Conservation (phyloP, 2,888 invertebrate genomes). For the Aradus depressus region DNA sequence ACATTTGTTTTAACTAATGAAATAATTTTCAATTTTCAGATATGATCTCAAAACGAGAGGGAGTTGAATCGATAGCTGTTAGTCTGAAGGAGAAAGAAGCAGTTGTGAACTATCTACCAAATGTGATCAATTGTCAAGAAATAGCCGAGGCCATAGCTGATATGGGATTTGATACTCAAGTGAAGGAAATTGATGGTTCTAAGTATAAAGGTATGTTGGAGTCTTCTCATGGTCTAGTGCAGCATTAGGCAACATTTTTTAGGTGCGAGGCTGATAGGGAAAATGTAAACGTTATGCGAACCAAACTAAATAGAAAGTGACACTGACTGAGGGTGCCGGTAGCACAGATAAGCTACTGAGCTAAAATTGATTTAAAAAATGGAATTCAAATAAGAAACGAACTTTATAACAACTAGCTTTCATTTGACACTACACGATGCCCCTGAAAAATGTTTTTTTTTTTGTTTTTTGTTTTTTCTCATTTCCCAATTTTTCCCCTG, state of each 20-base stretch:
- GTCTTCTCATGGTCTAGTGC: neutral
- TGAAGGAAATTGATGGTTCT: slow-evolving; percentile 32
- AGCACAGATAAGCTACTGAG: too few relatives aligned
- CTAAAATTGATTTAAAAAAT: too few relatives aligned
- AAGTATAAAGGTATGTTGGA: slow-evolving; percentile 4
- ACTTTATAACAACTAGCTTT: too few relatives aligned
- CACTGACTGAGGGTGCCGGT: too few relatives aligned
- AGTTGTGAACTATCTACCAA: slow-evolving; percentile 46
- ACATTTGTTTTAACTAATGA: too few relatives aligned
- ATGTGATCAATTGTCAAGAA: slow-evolving; percentile 42
- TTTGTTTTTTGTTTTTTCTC: too few relatives aligned
- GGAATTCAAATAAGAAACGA: too few relatives aligned
- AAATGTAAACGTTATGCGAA: too few relatives aligned
- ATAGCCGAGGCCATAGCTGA: slow-evolving; percentile 60
- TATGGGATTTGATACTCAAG: slow-evolving; percentile 65
- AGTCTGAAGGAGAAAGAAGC: slow-evolving; percentile 54
- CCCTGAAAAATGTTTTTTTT: too few relatives aligned
- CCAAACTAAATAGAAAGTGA: too few relatives aligned
- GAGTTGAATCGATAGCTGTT: slow-evolving; percentile 49
- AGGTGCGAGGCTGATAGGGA: neutral
- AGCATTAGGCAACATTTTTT: neutral
- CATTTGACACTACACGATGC: too few relatives aligned
- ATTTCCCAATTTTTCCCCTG: too few relatives aligned
- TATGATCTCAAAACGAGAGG: slow-evolving; percentile 49
- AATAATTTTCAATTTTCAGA: slow-evolving; percentile 38